Conservation (phyloP, 2,888 invertebrate species). For the Ptilodon capucinus region DNA sequence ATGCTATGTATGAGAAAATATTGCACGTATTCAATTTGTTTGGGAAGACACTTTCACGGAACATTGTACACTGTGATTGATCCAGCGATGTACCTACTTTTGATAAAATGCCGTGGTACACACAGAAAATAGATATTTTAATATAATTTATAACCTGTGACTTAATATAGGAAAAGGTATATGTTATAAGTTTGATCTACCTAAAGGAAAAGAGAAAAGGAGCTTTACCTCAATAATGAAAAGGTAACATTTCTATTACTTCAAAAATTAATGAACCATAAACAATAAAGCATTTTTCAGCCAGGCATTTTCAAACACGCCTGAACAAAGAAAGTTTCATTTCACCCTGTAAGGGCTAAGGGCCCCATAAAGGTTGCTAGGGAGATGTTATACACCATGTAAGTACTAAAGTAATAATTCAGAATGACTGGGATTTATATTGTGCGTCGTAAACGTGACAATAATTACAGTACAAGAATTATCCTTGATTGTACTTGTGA, state of each 20-base stretch:
- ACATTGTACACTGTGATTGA: constrained; percentile 20
- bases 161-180: too few relatives aligned
- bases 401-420: constrained; percentile 25
- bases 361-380: constrained; percentile 26
- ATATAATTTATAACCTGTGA: not conserved
- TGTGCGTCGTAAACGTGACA: constrained; percentile 22
- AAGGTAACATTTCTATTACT: too few relatives aligned
- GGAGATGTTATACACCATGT: constrained; percentile 29
- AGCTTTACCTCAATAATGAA: too few relatives aligned
- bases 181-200: too few relatives aligned
- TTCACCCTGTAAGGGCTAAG: constrained; percentile 14
- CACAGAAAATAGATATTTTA: not conserved
- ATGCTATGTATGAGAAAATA: not conserved
- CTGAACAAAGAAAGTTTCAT: constrained; percentile 29
- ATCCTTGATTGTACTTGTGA: constrained; percentile 13
- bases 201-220: too few relatives aligned
- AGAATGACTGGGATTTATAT: constrained; percentile 27
- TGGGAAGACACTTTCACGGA: constrained; percentile 9
- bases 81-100: constrained; percentile 6
- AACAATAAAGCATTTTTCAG: not conserved
- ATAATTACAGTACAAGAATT: constrained; percentile 26
- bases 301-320: constrained; percentile 15
- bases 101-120: constrained; percentile 8
- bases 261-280: too few relatives aligned
- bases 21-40: constrained; percentile 1